phyloP scores from a whole-genome alignment of 2,888 invertebrate species.

The Acrocyrtus sp. region DNA sequence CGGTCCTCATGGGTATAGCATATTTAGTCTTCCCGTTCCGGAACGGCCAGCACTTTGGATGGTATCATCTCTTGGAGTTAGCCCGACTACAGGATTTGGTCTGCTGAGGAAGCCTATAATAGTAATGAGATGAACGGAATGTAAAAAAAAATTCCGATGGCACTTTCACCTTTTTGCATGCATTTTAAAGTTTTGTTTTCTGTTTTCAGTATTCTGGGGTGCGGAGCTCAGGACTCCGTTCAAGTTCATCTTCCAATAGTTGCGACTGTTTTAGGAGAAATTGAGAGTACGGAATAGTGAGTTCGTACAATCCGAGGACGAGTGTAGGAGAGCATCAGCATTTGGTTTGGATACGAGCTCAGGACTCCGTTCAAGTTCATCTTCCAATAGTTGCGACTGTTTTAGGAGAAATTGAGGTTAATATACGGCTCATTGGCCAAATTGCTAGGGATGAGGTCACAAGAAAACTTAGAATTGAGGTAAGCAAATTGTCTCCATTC shows the following conservation, averaged over 20 bases:
- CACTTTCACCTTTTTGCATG: background rate
- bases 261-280: slow-evolving; percentile 79
- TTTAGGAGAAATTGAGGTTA: slow-evolving; percentile 78
- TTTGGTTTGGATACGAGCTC: slow-evolving; percentile 77
- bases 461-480: slow-evolving; percentile 75
- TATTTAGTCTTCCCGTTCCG: slow-evolving; percentile 88
- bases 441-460: slow-evolving; percentile 79
- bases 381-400: slow-evolving; percentile 88
- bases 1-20: slow-evolving; percentile 88
- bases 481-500: too few relatives aligned
- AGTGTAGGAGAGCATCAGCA: slow-evolving; percentile 95
- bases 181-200: slow-evolving; percentile 1
- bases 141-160: background rate
- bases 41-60: slow-evolving; percentile 90
- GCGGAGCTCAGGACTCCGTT: slow-evolving; percentile 94
- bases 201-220: slow-evolving; percentile 80
- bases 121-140: slow-evolving; percentile 67
- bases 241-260: slow-evolving; percentile 96
- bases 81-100: slow-evolving; percentile 86
- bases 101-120: slow-evolving; percentile 83
- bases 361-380: slow-evolving; percentile 84
- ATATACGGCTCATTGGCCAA: slow-evolving; percentile 79
- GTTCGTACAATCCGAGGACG: slow-evolving; percentile 89
- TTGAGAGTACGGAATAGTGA: slow-evolving; percentile 72
- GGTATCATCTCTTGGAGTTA: slow-evolving; percentile 91